Evolutionary conservation across 2,113 vertebrate species (phyloP), one percentile per base, ranked within the genome.

Genomic region (Alexandromys fortis): DNA sequence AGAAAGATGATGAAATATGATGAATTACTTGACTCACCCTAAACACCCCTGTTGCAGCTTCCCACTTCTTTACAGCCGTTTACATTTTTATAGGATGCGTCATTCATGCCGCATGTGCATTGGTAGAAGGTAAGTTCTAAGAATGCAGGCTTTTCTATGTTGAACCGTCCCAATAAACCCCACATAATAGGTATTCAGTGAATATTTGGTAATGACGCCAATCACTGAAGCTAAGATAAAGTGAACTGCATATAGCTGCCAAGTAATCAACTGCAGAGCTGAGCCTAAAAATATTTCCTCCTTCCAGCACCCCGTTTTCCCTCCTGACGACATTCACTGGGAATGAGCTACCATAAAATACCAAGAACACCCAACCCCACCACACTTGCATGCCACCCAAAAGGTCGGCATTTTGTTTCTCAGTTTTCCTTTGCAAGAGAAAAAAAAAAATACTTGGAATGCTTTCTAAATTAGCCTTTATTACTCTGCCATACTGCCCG

Each of bases 361-460:
- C 35, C 19, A 92, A 11, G 22, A 76, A 45, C 5, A 1, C 42
- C 2, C 75, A 76, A 61, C 22, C 6, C 5, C 13, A 10, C 5
- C 55, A 35, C n/a, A 83, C 77, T 30, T 87, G 61, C 42, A 42
- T 33, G 16, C 55, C 7, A 16, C 22, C 24, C 55, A 42, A 75
- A 89, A 72, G 63, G 26, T 38, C 87, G 10, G 2, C 11, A 86
- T 78, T 86, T 35, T 77, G 45, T 75, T 88, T 68, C 35, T 78
- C 6, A 19, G 75, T 78, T 91, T 91, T 95, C 95, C 68, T 61
- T 55, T 92, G 22, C 35, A 81, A 92, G 58, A 94, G 49, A 91
- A 86, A 81, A 91, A 42, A 42, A 42, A 67, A 72, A 83, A 38
- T 12, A 89, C 52, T 30, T 81, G 28, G 17, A 65, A 68, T 10